Evolutionary conservation across 2,113 vertebrate genomes (phyloP).

Genomic region (Eolophus roseicapilla): DNA sequence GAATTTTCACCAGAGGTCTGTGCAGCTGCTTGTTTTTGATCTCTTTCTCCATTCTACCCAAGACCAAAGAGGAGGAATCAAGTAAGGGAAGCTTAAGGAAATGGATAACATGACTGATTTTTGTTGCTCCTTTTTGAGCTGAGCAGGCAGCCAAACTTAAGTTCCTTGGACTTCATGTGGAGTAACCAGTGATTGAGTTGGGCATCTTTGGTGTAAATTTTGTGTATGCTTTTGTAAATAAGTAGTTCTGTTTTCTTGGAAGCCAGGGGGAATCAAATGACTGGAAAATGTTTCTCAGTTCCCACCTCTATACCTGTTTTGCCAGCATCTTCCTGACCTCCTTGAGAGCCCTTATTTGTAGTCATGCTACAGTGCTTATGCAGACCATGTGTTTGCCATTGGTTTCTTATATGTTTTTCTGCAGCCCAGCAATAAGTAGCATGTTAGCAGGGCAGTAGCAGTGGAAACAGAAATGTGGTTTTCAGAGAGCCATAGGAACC

Average conservation of each 20-base stretch:
- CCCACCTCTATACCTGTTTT: not conserved
- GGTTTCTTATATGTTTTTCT: not conserved
- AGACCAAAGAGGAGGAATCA: not conserved
- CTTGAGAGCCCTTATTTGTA: not conserved
- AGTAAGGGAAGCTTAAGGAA: not conserved
- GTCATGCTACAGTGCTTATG: not conserved
- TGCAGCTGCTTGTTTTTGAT: not conserved
- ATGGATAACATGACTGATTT: not conserved
- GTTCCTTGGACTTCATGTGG: not conserved
- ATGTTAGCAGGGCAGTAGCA: not conserved
- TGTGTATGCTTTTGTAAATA: not conserved
- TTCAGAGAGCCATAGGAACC: not conserved
- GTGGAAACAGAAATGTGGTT: not conserved
- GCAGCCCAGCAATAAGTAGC: not conserved
- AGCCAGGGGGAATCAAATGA: not conserved
- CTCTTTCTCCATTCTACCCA: not conserved
- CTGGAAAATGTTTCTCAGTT: not conserved
- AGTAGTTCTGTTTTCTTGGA: not conserved
- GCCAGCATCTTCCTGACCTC: not conserved
- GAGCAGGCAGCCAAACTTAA: not conserved
- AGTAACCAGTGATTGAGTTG: accelerated
- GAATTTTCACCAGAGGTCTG: not conserved
- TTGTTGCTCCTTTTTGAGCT: not conserved
- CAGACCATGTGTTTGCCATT: not conserved
- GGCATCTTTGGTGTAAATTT: not conserved